Evolutionary conservation across 2,797 vertebrate species (phyloP), one percentile per base, ranked within the genome.

Genomic region (Cetoscarus ocellatus): DNA sequence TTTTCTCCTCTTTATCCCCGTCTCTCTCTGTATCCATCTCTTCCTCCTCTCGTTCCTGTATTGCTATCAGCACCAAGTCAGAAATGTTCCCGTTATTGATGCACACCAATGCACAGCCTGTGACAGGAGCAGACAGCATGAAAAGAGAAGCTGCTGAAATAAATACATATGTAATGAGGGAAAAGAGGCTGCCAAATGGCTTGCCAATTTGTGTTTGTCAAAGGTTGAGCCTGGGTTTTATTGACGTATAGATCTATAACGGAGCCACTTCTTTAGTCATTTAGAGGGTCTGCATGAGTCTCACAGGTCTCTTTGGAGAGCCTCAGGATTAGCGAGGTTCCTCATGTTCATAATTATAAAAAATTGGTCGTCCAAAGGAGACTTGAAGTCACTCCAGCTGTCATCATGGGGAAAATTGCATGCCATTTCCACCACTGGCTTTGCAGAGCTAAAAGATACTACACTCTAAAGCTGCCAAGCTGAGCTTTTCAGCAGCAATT

Each of bases 171-270:
- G 88, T 86, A 89, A 90, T 90, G 86, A 88, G 73, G 86, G 68
- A 42, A 80, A 82, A 83, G 68, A 74, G 59, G 58, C 68, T 35
- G 40, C 86, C 83, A 87, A 90, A 92, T 88, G 84, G 86, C 71
- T 90, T 82, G 86, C 78, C 87, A 90, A 88, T 92, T 87, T 91
- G 85, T 74, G 83, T 90, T 91, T 90, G 90, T 90, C 86, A 91
- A 80, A 83, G 78, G 76, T 85, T 82, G 80, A 81, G 82, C 69
- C 61, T 27, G 44, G 75, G 73, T 85, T 63, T 74, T 86, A 86
- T 76, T 90, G 90, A 92, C 86, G 35, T 92, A 89, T 86, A 86
- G 87, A 88, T 87, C 70, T 78, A 84, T 86, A 85, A 88, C 82
- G 73, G 84, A 77, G 65, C 75, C 83, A 74, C 86, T 85, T 77